A percentile compares a stretch with the other conserved stretches of the same genome.
These are phyloP conservation scores for Boloria selene DNA, from an alignment of 2,888 invertebrate genomes.

Conservation along the genomic window DNA sequence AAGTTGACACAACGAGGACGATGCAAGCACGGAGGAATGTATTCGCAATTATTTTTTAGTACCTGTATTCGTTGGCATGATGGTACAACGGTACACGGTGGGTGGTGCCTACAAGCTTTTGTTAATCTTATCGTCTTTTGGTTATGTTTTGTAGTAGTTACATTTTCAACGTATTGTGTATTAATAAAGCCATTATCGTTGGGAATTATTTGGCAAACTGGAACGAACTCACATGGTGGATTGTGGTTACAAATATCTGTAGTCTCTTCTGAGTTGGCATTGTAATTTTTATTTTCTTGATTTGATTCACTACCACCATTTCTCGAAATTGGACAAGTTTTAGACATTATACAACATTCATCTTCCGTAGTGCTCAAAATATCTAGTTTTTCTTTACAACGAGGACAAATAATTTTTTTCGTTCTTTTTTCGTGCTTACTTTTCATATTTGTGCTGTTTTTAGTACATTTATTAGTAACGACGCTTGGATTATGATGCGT, in stretches of 20 bases:
- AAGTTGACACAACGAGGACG: slow-evolving; percentile 71
- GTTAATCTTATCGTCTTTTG: slow-evolving; percentile 65
- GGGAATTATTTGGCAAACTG: slow-evolving; percentile 66
- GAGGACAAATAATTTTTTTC: slow-evolving; percentile 60
- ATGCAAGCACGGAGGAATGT: slow-evolving; percentile 68
- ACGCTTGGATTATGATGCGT: slow-evolving; percentile 10
- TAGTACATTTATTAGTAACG: slow-evolving; percentile 17
- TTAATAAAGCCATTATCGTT: slow-evolving; percentile 48
- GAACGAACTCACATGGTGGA: slow-evolving; percentile 65
- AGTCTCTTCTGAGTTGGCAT: slow-evolving; percentile 40
- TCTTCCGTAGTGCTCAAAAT: slow-evolving; percentile 59
- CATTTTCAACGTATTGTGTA: slow-evolving; percentile 49
- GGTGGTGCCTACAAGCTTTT: slow-evolving; percentile 73
- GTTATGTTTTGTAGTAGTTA: slow-evolving; percentile 45
- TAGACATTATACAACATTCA: slow-evolving; percentile 50
- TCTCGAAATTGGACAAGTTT: slow-evolving; percentile 45
- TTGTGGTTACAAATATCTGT: slow-evolving; percentile 57
- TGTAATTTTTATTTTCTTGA: slow-evolving; percentile 39
- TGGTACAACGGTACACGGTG: slow-evolving; percentile 73
- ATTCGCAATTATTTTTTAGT: slow-evolving; percentile 68
- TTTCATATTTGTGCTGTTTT: slow-evolving; percentile 30
- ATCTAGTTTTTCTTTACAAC: slow-evolving; percentile 65
- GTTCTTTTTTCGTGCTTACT: slow-evolving; percentile 47
- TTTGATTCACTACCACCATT: slow-evolving; percentile 10
- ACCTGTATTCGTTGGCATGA: slow-evolving; percentile 69